Conservation (phyloP, 2,113 vertebrate species). For the Hydrolagus affinis region DNA sequence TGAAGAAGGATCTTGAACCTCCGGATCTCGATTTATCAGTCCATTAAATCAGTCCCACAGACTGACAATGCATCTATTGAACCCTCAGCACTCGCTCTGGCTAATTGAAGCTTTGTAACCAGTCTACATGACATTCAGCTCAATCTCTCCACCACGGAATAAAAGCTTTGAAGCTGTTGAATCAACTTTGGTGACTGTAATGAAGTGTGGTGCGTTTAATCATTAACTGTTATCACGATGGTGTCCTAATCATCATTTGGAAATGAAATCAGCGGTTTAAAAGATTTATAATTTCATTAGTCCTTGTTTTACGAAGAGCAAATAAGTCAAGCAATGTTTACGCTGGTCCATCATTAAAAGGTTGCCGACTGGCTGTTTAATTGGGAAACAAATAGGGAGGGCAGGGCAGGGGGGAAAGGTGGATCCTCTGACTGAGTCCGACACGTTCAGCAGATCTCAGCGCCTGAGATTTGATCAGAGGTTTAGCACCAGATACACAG, state of each 20-base stretch:
- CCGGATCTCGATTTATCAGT: too few relatives aligned
- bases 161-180: conserved; percentile 13
- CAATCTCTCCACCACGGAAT: neutral
- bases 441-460: too few relatives aligned
- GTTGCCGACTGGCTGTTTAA: neutral
- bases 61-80: too few relatives aligned
- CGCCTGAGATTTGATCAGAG: too few relatives aligned
- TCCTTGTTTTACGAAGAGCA: neutral
- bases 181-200: conserved; percentile 13
- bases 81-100: neutral
- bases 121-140: neutral
- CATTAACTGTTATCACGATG: neutral
- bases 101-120: neutral
- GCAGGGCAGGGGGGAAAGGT: too few relatives aligned
- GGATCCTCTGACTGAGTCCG: too few relatives aligned
- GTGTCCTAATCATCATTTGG: neutral
- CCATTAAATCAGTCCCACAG: too few relatives aligned
- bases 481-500: too few relatives aligned
- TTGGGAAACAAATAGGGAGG: too few relatives aligned
- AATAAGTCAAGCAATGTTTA: neutral
- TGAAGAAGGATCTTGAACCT: too few relatives aligned
- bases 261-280: neutral
- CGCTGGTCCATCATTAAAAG: neutral
- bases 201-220: neutral
- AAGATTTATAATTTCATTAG: conserved; percentile 7